Evolutionary conservation across 2,797 vertebrate species (phyloP), one percentile per base, ranked within the genome.

Genomic region (Phoeniculus purpureus): DNA sequence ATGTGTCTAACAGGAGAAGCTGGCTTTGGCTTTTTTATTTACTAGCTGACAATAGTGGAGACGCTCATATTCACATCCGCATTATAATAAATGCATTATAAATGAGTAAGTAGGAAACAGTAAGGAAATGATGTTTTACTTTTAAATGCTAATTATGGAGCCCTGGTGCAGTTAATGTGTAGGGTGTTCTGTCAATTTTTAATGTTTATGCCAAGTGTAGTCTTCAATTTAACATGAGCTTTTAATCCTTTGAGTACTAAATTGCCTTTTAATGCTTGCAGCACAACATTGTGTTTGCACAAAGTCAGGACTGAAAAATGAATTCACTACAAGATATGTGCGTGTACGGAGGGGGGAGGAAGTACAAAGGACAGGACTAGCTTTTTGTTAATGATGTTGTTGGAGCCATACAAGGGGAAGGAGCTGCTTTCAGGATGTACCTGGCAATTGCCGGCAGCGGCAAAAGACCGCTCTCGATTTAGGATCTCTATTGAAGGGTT

Each of bases 161-260:
- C 97, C 96, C 97, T 95, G 95, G 96, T 97, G 95, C 97, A 97
- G 98, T 98, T 99, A 98, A 98, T 98, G 98, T 98, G 98, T 98
- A 97, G 97, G 98, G 98, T 98, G 98, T 98, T 98, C 98, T 97
- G 98, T 99, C 98, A 98, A 99, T 99, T 98, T 99, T 99, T 99
- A 98, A 99, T 99, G 98, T 98, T 98, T 97, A 98, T 98, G 97
- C 98, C 98, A 98, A 98, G 98, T 98, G 98, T 98, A 98, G 98
- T 98, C 98, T 99, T 99, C 98, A 98, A 98, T 99, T 98, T 99
- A 98, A 99, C 98, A 99, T 98, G 98, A 98, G 98, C 98, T 98
- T 98, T 98, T 98, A 98, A 99, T 99, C 98, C 98, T 98, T 97
- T 96, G 98, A 98, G 98, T 98, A 98, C 98, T 98, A 98, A 98